Evolutionary conservation across 2,797 vertebrate genomes (phyloP).

Genomic region (Eurystomus glaucurus): DNA sequence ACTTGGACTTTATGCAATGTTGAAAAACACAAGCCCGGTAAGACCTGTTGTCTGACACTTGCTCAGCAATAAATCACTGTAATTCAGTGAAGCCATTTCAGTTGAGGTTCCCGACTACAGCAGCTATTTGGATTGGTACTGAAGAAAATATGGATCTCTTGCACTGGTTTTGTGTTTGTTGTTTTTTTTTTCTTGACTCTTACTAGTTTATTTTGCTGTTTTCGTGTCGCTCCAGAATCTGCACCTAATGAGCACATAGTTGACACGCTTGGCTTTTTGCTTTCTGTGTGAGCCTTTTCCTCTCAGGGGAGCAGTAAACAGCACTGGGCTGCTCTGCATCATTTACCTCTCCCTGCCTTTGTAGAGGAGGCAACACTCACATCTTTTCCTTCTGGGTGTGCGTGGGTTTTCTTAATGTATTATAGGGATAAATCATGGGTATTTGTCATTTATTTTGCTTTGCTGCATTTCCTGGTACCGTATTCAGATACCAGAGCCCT

Average conservation of each 20-base stretch:
- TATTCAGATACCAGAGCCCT: neutral
- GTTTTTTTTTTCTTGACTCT: neutral
- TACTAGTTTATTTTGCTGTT: neutral
- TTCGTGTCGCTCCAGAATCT: neutral
- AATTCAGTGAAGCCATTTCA: neutral
- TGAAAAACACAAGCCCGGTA: neutral
- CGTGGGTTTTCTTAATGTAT: neutral
- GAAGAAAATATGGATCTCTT: neutral
- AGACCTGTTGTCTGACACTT: neutral
- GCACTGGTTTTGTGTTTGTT: accelerated
- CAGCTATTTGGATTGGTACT: neutral
- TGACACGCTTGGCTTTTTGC: neutral
- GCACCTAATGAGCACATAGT: neutral
- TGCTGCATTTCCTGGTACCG: neutral
- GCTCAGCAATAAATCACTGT: no score
- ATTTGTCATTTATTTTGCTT: neutral
- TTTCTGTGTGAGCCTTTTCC: neutral
- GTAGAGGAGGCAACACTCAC: no score
- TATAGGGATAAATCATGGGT: neutral
- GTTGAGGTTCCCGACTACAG: neutral
- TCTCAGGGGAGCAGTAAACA: neutral
- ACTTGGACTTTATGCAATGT: neutral
- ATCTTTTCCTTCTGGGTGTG: neutral
- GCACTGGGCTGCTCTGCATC: neutral
- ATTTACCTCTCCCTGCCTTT: neutral